phyloP scores from a whole-genome alignment of 2,797 vertebrate species.

The Rhabdophis nuchalis region DNA sequence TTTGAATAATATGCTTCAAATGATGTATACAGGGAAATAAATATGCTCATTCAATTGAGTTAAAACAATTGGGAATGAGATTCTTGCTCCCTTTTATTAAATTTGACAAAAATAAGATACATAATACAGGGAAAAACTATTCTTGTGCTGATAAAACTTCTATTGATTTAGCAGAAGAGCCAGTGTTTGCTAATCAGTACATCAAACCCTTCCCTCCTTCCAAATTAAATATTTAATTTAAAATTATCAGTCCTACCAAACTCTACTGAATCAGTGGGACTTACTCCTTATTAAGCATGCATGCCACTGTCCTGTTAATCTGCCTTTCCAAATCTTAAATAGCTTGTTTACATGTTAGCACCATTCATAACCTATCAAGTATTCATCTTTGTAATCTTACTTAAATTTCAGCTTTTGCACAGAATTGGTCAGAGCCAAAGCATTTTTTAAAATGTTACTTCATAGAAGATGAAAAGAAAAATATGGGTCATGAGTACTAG shows the following conservation, averaged over 20 bases:
- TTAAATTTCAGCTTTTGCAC: constrained; percentile 50
- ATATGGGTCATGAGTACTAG: constrained; percentile 48
- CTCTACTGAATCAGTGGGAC: background rate
- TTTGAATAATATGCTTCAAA: background rate
- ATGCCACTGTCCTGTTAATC: background rate
- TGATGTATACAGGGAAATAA: background rate
- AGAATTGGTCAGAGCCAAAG: constrained; percentile 64
- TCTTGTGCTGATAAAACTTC: background rate
- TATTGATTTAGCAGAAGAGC: background rate
- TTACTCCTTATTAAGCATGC: background rate
- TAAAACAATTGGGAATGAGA: background rate
- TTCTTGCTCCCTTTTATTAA: background rate
- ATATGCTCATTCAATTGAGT: background rate
- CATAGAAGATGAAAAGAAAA: background rate
- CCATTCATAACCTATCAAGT: constrained; percentile 29
- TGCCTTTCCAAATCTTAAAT: constrained; percentile 38
- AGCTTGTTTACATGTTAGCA: constrained; percentile 61
- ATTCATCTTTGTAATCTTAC: constrained; percentile 38
- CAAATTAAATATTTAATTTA: background rate
- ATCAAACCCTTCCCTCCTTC: background rate
- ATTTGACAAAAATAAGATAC: background rate
- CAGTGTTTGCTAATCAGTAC: background rate
- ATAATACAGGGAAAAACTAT: background rate
- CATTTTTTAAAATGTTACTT: constrained; percentile 41
- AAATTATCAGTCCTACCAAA: background rate